Evolutionary conservation across 2,113 vertebrate species (phyloP), one percentile per base, ranked within the genome.

Genomic region (Ia io): DNA sequence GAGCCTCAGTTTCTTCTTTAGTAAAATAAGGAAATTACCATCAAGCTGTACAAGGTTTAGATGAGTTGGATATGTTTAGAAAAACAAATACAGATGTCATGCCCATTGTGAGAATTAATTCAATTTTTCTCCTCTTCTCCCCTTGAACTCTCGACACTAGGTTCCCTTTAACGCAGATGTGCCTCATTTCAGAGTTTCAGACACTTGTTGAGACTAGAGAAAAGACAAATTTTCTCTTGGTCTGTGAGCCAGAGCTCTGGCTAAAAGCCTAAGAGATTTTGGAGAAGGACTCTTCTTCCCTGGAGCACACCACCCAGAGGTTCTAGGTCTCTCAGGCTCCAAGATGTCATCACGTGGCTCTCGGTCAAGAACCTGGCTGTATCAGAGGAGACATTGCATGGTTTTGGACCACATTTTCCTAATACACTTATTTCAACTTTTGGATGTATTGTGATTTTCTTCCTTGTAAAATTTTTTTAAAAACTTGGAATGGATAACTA

Each of bases 401-500:
- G n/a, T 67, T 91, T n/a, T 71, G 73, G 73, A 53, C 32, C 35
- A 76, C 12, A 35, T 76, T 89, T 93, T 76, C 71, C 37, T 86
- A 91, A 79, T 47, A 40, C 4, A 47, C 14, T 95, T 77, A 61
- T 42, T 73, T 88, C 42, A 95, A 47, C 16, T 71, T 77, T 89
- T 59, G 42, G 11, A 83, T 71, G 22, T 74, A 44, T 30, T 93
- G 25, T 86, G 23, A n/a, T 88, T 93, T 93, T 83, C 71, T 91
- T 83, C 32, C 67, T 65, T 89, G n/a, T 44, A 51, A 44, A 7
- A 10, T 32, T 40, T 37, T 59, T 70, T 37, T 61, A 37, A 78
- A 74, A 93, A 65, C 42, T 92, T 95, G 95, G 85, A 92, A 84
- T 82, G 47, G 53, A 67, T 84, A 84, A 77, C 37, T 56, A 42